Conservation (phyloP, 2,888 invertebrate genomes). For the Cantharis rufa region DNA sequence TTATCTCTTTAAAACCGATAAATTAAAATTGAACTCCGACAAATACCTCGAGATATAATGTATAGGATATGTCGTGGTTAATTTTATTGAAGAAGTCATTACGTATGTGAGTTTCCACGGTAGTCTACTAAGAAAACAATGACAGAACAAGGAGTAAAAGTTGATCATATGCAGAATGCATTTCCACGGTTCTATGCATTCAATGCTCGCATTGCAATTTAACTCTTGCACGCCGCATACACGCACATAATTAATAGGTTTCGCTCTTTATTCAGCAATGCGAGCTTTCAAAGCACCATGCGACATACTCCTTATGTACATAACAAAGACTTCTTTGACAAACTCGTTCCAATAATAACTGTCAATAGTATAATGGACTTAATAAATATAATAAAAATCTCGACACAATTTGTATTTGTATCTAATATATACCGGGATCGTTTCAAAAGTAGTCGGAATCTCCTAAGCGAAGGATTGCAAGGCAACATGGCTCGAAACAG, state of each 20-base stretch:
- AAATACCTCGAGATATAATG: not conserved
- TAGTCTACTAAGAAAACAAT: slow-evolving; percentile 5
- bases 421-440: not conserved
- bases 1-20: slow-evolving; percentile 8
- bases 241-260: slow-evolving; percentile 32
- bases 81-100: slow-evolving; percentile 3
- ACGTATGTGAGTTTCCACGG: not conserved
- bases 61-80: not conserved
- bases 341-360: slow-evolving; percentile 32
- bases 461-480: too few relatives aligned
- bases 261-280: slow-evolving; percentile 30
- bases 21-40: slow-evolving; percentile 1
- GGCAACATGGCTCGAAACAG: too few relatives aligned
- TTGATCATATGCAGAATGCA: slow-evolving; percentile 25
- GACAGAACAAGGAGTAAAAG: slow-evolving; percentile 6
- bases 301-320: slow-evolving; percentile 24
- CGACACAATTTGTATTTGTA: not conserved
- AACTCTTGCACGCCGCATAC: slow-evolving; percentile 27
- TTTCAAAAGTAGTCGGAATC: not conserved
- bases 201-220: slow-evolving; percentile 24
- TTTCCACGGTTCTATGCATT: slow-evolving; percentile 25
- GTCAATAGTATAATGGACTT: slow-evolving; percentile 27
- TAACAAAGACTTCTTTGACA: slow-evolving; percentile 32
- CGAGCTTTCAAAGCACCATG: slow-evolving; percentile 26
- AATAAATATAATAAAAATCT: not conserved